Evolutionary conservation across 2,113 vertebrate species (phyloP).

Genomic region (Thinocorus orbignyianus): DNA sequence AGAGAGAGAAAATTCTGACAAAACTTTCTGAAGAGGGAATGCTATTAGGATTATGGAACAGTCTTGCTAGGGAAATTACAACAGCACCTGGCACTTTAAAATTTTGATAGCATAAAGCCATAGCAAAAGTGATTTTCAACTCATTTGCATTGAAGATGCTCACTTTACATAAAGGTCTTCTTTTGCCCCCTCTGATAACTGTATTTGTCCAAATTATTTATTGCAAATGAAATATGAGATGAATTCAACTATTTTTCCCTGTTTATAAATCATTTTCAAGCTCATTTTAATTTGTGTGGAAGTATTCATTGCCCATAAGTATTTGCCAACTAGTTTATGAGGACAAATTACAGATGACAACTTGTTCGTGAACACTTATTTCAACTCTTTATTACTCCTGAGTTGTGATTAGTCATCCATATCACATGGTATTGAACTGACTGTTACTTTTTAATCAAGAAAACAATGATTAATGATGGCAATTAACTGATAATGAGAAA

Average conservation of each 20-base stretch:
- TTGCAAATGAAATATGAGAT: conserved; percentile 25
- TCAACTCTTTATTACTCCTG: conserved; percentile 61
- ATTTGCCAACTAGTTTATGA: conserved; percentile 59
- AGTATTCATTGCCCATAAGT: conserved; percentile 31
- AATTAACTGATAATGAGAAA: conserved; percentile 65
- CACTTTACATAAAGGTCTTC: conserved; percentile 15
- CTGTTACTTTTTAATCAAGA: conserved; percentile 66
- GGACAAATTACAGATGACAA: conserved; percentile 66
- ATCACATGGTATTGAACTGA: conserved; percentile 59
- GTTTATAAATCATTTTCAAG: conserved; percentile 40
- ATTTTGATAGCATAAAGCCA: conserved; percentile 20
- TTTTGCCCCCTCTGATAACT: conserved; percentile 8
- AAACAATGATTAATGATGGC: conserved; percentile 66
- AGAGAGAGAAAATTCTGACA: neutral
- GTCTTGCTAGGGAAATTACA: neutral
- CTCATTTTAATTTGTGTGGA: conserved; percentile 46
- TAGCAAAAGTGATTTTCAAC: conserved; percentile 34
- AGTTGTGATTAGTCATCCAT: conserved; percentile 64
- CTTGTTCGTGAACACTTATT: conserved; percentile 49
- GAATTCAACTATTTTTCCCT: conserved; percentile 9
- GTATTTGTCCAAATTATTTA: conserved; percentile 46
- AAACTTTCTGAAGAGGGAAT: neutral
- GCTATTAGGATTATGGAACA: neutral
- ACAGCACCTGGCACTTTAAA: conserved; percentile 18
- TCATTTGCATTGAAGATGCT: conserved; percentile 29